Percentiles rank a stretch among this genome's conserved stretches.
Evolutionary conservation across 2,797 vertebrate species (phyloP).

Genomic region (Lophotriccus pileatus): DNA sequence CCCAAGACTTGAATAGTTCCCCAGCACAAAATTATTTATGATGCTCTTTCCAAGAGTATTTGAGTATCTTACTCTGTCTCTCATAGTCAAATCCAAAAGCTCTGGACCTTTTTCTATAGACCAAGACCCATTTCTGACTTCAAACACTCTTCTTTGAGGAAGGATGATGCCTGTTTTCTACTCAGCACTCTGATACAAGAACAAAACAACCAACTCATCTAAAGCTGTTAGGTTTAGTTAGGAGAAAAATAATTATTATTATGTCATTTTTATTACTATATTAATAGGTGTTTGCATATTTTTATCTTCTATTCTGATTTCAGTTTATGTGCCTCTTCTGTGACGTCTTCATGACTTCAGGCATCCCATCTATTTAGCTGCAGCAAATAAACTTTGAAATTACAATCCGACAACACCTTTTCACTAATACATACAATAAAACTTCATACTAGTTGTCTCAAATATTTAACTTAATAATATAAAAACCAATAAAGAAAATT

Average conservation of each 20-base stretch:
- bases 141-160: not conserved
- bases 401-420: not conserved
- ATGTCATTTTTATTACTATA: not conserved
- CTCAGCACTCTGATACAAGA: not conserved
- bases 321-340: not conserved
- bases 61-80: not conserved
- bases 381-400: not conserved
- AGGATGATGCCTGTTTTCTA: not conserved
- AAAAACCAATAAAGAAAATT: not conserved
- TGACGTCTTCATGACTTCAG: not conserved
- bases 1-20: not conserved
- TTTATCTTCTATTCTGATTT: not conserved
- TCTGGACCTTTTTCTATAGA: not conserved
- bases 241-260: not conserved
- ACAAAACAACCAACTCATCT: not conserved
- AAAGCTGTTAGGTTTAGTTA: not conserved
- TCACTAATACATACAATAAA: not conserved
- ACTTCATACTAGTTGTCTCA: not conserved
- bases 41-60: not conserved
- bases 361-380: not conserved
- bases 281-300: not conserved
- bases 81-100: not conserved
- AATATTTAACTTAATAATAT: not conserved
- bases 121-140: not conserved
- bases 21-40: not conserved